phyloP scores from a whole-genome alignment of 2,797 vertebrate genomes.

The Alauda arvensis region DNA sequence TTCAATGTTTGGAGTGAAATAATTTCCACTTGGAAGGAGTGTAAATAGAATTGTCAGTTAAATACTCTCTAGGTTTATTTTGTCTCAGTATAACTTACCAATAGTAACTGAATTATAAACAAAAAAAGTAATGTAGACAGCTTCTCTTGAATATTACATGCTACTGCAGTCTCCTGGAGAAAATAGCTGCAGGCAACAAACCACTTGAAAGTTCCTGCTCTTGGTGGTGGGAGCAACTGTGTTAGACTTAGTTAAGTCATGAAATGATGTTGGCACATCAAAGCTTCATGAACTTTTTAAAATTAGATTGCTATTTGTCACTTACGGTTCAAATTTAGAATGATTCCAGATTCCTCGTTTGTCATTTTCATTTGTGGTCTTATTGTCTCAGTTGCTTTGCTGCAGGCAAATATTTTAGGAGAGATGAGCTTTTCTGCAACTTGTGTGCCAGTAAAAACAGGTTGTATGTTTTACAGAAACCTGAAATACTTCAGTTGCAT shows the following conservation, averaged over 20 bases:
- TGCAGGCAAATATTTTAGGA: not conserved
- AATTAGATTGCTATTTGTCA: slow-evolving; percentile 15
- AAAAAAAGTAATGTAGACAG: not conserved
- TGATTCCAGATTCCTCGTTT: not conserved
- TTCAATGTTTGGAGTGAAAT: not conserved
- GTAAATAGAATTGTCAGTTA: slow-evolving; percentile 19
- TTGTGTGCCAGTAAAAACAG: not conserved
- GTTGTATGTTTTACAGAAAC: not conserved
- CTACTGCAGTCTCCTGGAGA: not conserved
- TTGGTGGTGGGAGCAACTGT: not conserved
- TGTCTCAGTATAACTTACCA: not conserved
- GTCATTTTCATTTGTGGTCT: slow-evolving; percentile 7
- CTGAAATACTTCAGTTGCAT: not conserved
- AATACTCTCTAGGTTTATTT: not conserved
- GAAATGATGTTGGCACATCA: not conserved
- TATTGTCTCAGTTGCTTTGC: not conserved
- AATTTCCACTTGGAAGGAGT: slow-evolving; percentile 2
- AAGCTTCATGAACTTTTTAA: not conserved
- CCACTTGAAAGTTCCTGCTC: not conserved
- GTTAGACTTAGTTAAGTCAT: not conserved
- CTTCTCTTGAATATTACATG: slow-evolving; percentile 35
- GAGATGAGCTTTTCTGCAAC: not conserved
- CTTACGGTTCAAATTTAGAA: not conserved
- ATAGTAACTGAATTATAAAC: not conserved
- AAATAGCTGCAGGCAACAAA: slow-evolving; percentile 32